Percentiles rank a stretch among this genome's conserved stretches.
Conservation (phyloP, 2,888 invertebrate species). For the Thymelicus sylvestris region DNA sequence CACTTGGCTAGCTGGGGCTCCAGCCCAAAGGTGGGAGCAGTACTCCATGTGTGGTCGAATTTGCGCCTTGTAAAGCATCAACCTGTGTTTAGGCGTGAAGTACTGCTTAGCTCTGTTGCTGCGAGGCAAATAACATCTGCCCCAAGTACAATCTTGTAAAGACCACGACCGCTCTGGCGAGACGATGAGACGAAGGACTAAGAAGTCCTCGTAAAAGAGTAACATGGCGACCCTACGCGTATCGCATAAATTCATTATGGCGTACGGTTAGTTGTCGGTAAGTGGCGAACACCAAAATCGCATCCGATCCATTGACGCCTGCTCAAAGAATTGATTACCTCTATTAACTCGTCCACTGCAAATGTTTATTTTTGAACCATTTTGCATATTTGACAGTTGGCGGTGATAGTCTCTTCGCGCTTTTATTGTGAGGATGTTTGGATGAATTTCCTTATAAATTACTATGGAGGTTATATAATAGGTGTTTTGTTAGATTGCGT, state of each 20-base stretch:
- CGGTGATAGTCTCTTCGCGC: not conserved
- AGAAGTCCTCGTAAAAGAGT: not conserved
- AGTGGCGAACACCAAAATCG: constrained; percentile 65
- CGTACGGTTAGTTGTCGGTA: constrained; percentile 43
- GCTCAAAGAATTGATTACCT: constrained; percentile 65
- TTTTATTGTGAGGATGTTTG: constrained; percentile 19
- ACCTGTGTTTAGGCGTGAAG: no score
- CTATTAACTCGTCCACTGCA: constrained; percentile 45
- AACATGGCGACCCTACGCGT: constrained; percentile 30
- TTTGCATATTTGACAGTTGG: constrained; percentile 46
- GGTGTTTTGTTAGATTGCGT: no score
- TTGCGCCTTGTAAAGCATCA: no score
- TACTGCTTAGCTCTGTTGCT: no score
- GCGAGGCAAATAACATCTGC: no score
- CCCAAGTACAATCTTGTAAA: no score
- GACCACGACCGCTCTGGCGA: no score
- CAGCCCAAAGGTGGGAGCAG: no score
- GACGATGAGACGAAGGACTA: no score
- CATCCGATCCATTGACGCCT: constrained; percentile 56
- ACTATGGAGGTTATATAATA: no score
- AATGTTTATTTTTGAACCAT: constrained; percentile 47
- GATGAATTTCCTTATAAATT: not conserved
- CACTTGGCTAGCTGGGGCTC: no score
- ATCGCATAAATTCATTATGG: constrained; percentile 65
- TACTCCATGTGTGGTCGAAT: no score